Base-by-base conservation (phyloP, 2,113 vertebrate species). In the Melanocharis versteri region DNA sequence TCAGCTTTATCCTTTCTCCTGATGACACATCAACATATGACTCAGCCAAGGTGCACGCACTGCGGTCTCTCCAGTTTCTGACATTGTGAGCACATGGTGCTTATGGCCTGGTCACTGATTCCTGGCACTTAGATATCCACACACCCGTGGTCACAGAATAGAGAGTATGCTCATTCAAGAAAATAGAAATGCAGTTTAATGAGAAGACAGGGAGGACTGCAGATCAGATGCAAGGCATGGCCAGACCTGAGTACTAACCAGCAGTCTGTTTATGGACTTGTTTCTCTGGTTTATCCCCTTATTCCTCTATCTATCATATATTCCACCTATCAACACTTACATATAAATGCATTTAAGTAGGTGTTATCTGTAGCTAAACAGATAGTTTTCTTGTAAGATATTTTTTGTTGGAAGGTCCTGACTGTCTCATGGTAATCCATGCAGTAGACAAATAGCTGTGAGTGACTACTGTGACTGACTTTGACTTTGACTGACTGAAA, bases 91-190 rank as follows among this genome's bases (percentile, higher is more conserved):
- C 26, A 72, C 26, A 8, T 4, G 17, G 51, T 31, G 17, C 31
- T 50, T 33, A 13, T 40, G 17, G 48, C 7, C 9, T 42, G 53
- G 37, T 18, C 26, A 24, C 6, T 13, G n/a, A 13, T 16, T 73
- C 4, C 37, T 54, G 19, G 6, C 30, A 40, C 35, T 70, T n/a
- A 40, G 15, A 48, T 19, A 12, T 64, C 2, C 8, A 58, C 10
- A 62, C 13, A 72, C 10, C 56, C 12, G 21, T 2, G 15, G 3
- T 35, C 33, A 45, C 18, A 56, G 21, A 44, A 64, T 3, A 77
- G 11, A 76, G 6, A 26, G 15, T 33, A 17, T 0, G 0, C 2
- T 60, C 8, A 7, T 56, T 44, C 26, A 75, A 20, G 37, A 76
- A 48, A 65, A 70, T 48, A 73, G n/a, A 70, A 79, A 75, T 50